Evolutionary conservation across 2,888 invertebrate genomes (phyloP), one percentile per base, ranked within the genome.

Genomic region (Eupithecia vulgata): DNA sequence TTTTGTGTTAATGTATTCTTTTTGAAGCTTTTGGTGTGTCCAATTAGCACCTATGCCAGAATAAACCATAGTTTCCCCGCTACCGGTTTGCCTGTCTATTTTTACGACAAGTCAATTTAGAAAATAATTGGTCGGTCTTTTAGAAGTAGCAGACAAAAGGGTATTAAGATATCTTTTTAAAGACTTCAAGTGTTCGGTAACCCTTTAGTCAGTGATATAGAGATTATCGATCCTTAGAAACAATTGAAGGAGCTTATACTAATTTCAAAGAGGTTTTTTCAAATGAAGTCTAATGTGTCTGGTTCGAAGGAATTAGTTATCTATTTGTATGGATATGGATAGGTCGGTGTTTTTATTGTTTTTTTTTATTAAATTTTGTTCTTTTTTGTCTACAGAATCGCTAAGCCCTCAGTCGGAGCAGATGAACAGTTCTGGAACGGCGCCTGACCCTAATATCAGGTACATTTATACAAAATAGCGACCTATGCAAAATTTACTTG

Each of bases 1-100:
- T 91, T 90, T 90, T 91, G 89, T 90, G 92, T 93, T 94, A 94
- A 94, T 94, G 94, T 91, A 90, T 87, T 88, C 87, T 89, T 91
- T 90, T 92, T 90, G 91, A 88, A 87, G 86, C 80, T 85, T 85
- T 88, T 87, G 86, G 86, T 85, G 86, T 87, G 86, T 80, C 74
- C 90, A 91, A 92, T 92, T 92, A 94, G 85, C 93, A 93, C 93
- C 92, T 93, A 69, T 81, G 72, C 64, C 61, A 66, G 75, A 75
- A 65, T 75, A 57, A 40, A 52, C 13, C 6, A 52, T 70, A 75
- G 67, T 65, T 52, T 10, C 4, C 17, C 40, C 61, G 86, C 91
- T 89, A 87, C 91, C 87, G 91, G 88, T 90, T 88, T 84, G 83
- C 10, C 48, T 21, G 84, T 83, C 82, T 78, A 81, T 85, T 88